Evolutionary conservation across 2,888 invertebrate genomes (phyloP), one percentile per base, ranked within the genome.

Genomic region (Andrena flavipes): DNA sequence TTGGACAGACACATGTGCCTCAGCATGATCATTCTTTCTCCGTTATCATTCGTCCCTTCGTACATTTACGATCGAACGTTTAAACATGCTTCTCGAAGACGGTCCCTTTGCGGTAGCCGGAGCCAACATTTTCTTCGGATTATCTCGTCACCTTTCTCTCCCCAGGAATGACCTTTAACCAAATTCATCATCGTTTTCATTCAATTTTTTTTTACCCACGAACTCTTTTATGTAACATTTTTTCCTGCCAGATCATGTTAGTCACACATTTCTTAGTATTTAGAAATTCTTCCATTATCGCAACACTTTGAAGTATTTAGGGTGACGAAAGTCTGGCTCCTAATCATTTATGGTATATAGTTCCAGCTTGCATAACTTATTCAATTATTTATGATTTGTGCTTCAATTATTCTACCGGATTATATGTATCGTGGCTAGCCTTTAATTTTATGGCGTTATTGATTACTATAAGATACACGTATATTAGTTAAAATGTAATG

Each of bases 1-100:
- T 60, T 29, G 64, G 60, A 62, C 72, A 63, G 75, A 76, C 83
- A 89, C 91, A 91, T 90, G 91, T 80, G 72, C 72, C 62, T 65
- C 42, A 51, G 23, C 7, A n/a, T 49, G 63, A 70, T 56, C 29
- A 60, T 35, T 65, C 72, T 79, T 75, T 63, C 49, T 20, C 63
- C 33, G 8, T 23, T 82, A 23, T 10, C n/a, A 10, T 62, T 74
- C 48, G 20, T 4, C 33, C 70, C 33, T 26, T 67, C 54, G 16
- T 59, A 49, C 0, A 30, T 70, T 49, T 30, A 16, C 7, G 60
- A 67, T 65, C 54, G 1, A 80, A 49, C 26, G 16, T 23, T 33
- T 6, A 23, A 71, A 20, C 23, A 23, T 42, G 2, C 48, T 63
- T 72, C 0, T 7, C 16, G 3, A 56, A 64, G 49, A 68, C n/a